Base-by-base conservation (phyloP, 2,888 invertebrate genomes). In the Allophyes oxyacanthae region DNA sequence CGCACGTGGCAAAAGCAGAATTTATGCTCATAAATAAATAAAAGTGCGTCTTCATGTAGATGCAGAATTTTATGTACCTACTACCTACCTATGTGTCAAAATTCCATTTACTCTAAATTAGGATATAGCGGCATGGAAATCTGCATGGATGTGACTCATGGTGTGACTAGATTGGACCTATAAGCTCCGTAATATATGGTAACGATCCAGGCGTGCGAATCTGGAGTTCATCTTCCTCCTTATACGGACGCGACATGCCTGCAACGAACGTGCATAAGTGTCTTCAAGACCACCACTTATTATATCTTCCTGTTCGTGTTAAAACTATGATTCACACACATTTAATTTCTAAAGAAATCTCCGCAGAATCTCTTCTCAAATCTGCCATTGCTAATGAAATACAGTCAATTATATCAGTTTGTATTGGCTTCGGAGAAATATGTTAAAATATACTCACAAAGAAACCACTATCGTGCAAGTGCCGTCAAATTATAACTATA, bases 141-240 rank as follows among this genome's bases (percentile, higher is more conserved):
- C 8, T 57, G 28, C 36, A 57, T 43, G 48, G 53, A 53, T 61
- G 37, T 71, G 51, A 57, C n/a, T n/a, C n/a, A 75, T 46, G 41
- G 41, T 45, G 40, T 34, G 40, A 45, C 43, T 54, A 67, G 57
- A 48, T 3, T 20, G 20, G 46, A 61, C 64, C 63, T 71, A 72
- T 72, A 72, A 69, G 63, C 51, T 66, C 30, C 58, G 67, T 69
- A 69, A 63, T 77, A 74, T 78, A 81, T 74, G 79, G 83, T 75
- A 67, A 74, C 55, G 72, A 76, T 72, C 55, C 54, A 54, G 63
- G 68, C 82, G 79, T 82, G 80, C 82, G 70, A 83, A 83, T 81
- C 82, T 73, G 63, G 67, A 67, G 67, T 67, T 68, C 80, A 73
- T 80, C 77, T 78, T 54, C 59, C 42, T 48, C 81, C 83, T 48